A percentile compares a stretch with the other conserved stretches of the same genome.
Evolutionary conservation across 1,140 invertebrate species (phyloP).

Genomic region (Piezodorus guildinii): DNA sequence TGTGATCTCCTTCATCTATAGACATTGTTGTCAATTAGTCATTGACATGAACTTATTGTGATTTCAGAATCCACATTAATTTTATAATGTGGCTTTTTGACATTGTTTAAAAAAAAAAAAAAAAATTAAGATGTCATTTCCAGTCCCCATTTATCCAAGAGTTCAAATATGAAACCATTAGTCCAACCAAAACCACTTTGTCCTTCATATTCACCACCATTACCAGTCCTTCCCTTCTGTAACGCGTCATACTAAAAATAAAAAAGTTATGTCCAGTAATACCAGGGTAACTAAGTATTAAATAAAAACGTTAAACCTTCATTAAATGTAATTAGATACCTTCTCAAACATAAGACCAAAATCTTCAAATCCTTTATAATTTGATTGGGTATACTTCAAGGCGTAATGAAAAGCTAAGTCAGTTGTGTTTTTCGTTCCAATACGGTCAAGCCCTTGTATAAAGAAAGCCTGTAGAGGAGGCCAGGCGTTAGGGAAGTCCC

Average conservation of each 20-base stretch:
- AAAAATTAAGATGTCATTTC: not conserved
- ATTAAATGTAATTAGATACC: too few species aligned
- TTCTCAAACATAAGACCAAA: constrained; percentile 73
- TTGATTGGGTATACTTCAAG: constrained; percentile 45
- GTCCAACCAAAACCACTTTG: constrained; percentile 91
- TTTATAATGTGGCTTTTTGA: too few species aligned
- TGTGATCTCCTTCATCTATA: too few species aligned
- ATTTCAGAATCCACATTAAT: too few species aligned
- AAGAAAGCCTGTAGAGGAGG: constrained; percentile 61
- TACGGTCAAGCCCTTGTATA: constrained; percentile 42
- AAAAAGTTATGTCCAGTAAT: constrained; percentile 30
- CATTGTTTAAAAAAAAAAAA: too few species aligned
- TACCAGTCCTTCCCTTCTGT: constrained; percentile 56
- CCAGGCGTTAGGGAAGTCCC: constrained; percentile 86
- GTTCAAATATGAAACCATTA: constrained; percentile 74
- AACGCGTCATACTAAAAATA: constrained; percentile 56
- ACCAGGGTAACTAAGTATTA: too few species aligned
- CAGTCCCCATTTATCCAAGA: constrained; percentile 47
- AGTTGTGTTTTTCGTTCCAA: constrained; percentile 36
- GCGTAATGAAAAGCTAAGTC: constrained; percentile 42
- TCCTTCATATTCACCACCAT: constrained; percentile 80
- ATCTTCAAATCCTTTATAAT: constrained; percentile 44
- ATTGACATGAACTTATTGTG: too few species aligned
- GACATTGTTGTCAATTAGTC: too few species aligned
- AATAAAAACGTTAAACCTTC: too few species aligned